These are phyloP conservation scores for Entomobrya proxima DNA, from an alignment of 2,888 invertebrate species.

Conservation along the genomic window DNA sequence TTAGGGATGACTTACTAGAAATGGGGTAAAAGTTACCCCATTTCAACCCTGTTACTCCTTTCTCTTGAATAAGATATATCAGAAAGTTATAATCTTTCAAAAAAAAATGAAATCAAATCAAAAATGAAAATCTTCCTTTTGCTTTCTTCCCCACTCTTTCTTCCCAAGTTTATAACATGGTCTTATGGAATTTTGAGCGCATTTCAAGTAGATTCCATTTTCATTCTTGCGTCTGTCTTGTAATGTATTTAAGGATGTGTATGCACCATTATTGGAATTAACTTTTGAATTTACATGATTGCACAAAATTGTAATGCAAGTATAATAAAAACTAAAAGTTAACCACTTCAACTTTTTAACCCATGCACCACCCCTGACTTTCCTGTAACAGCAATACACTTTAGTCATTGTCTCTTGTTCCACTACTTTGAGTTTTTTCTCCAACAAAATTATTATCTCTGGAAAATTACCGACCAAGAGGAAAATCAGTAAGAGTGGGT, in stretches of 20 bases:
- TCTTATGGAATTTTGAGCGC: too few species aligned
- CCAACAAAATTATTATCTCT: not conserved
- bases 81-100: too few species aligned
- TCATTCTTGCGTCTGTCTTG: too few species aligned
- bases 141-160: not conserved
- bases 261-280: slow-evolving; percentile 30
- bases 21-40: not conserved
- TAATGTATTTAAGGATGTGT: not conserved
- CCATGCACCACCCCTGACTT: not conserved
- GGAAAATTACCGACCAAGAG: not conserved
- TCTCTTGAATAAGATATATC: too few species aligned
- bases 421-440: not conserved
- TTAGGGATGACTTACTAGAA: too few species aligned
- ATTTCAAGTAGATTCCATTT: too few species aligned
- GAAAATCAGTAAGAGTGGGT: not conserved
- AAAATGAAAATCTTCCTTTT: not conserved
- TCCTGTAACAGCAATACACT: not conserved
- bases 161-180: not conserved
- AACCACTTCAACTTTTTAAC: slow-evolving; percentile 27
- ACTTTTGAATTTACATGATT: slow-evolving; percentile 4
- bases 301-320: not conserved
- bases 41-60: not conserved
- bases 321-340: not conserved
- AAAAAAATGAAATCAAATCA: slow-evolving; percentile 6
- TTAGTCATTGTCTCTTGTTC: not conserved